Evolutionary conservation across 1,140 invertebrate genomes (phyloP).

Genomic region (Mamestra configurata): DNA sequence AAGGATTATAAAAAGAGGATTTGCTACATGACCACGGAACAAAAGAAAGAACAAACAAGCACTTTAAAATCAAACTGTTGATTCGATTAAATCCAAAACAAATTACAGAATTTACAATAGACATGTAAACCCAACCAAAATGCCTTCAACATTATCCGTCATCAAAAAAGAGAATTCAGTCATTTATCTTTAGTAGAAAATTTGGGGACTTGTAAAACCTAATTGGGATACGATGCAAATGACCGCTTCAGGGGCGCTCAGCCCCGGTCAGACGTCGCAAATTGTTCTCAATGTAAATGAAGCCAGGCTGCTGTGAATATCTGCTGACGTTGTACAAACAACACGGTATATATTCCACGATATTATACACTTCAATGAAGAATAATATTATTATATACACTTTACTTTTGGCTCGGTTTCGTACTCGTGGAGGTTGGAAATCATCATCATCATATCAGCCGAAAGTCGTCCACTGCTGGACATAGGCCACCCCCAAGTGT

Average conservation of each 20-base stretch:
- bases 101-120: neutral
- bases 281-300: constrained; percentile 78
- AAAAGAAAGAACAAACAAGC: no score
- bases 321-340: constrained; percentile 28
- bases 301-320: constrained; percentile 57
- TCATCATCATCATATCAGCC: no score
- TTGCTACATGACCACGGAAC: no score
- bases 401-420: no score
- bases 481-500: no score
- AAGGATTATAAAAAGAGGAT: no score
- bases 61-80: no score
- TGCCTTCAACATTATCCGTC: neutral
- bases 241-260: constrained; percentile 61
- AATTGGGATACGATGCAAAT: constrained; percentile 82
- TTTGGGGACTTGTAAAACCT: constrained; percentile 81
- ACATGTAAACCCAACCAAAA: constrained; percentile 17
- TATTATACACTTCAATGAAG: neutral
- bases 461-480: no score
- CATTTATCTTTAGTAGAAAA: constrained; percentile 69
- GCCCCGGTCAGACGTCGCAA: constrained; percentile 67
- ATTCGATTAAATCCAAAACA: no score
- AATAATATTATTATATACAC: no score
- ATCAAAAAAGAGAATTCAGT: constrained; percentile 22
- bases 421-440: no score
- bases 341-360: neutral